phyloP scores from a whole-genome alignment of 2,113 vertebrate genomes.

The Otus sunia region DNA sequence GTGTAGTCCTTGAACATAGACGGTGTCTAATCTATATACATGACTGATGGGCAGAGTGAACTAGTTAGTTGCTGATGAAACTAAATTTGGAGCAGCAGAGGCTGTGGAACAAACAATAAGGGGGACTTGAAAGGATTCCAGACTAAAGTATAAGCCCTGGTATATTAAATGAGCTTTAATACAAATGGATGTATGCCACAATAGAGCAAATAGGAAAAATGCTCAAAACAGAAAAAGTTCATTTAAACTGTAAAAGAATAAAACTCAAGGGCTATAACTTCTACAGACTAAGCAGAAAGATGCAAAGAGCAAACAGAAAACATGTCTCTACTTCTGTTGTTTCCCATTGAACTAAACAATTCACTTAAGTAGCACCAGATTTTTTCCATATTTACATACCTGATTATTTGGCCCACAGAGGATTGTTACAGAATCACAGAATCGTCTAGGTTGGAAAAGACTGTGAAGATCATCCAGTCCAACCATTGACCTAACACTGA shows the following conservation, averaged over 20 bases:
- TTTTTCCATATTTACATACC: not conserved
- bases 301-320: not conserved
- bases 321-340: not conserved
- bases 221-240: not conserved
- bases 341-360: not conserved
- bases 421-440: not conserved
- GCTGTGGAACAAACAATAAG: slow-evolving; percentile 29
- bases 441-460: too few species aligned
- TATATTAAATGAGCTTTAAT: slow-evolving; percentile 17
- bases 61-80: slow-evolving; percentile 47
- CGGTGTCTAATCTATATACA: not conserved
- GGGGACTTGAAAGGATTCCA: slow-evolving; percentile 15
- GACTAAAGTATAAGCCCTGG: not conserved
- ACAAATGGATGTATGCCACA: not conserved
- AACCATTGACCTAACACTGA: too few species aligned
- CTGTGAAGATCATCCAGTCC: too few species aligned
- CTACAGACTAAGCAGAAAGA: not conserved
- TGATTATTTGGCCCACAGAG: not conserved
- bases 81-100: slow-evolving; percentile 24
- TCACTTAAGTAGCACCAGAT: not conserved
- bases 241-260: not conserved
- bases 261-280: not conserved
- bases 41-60: slow-evolving; percentile 1
- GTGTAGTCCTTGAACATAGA: not conserved
- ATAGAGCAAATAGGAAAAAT: not conserved